Base-by-base conservation (phyloP, 2,888 invertebrate genomes). In the Podabrus alpinus region DNA sequence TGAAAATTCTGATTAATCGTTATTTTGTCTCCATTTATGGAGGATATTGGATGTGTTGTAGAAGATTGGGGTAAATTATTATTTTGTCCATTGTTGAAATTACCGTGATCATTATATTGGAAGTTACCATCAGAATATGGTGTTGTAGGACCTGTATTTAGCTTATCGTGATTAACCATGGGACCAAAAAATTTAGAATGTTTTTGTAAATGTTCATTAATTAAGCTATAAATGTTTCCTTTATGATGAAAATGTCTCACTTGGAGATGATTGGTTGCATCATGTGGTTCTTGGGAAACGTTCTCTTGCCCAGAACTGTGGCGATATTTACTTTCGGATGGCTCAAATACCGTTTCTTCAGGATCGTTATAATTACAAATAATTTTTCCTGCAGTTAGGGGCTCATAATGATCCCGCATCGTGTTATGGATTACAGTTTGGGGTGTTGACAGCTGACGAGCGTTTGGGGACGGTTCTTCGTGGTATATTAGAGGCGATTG, bases 11-110 rank as follows among this genome's bases (percentile, higher is more conserved):
- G 62, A 11, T 24, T 15, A n/a, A 64, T 64, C 5, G 21, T 24
- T 7, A 25, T 24, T 21, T 64, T 67, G 17, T 67, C 64, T 5
- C 69, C 60, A 19, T 73, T 25, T 7, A 73, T 60, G 2, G 73
- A 71, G 17, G 68, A 71, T 29, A 59, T 76, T 76, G 10, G 68
- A 24, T 45, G 68, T 60, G 5, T 59, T 15, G 15, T 68, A 29
- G 15, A 64, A 62, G 15, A 24, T 29, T n/a, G 62, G 66, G 13
- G 67, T 5, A 29, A n/a, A 29, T 29, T 29, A 29, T 2, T n/a
- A n/a, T n/a, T 45, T 45, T 5, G 45, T 5, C 45, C 45, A 45
- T 45, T n/a, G 25, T 10, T 25, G 1, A 9, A 24, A 24, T 9
- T 9, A 9, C 9, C 9, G 4, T 29, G 29, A 13, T 29, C 13